Base-by-base conservation (phyloP, 2,888 invertebrate species). In the Venusia cambrica region DNA sequence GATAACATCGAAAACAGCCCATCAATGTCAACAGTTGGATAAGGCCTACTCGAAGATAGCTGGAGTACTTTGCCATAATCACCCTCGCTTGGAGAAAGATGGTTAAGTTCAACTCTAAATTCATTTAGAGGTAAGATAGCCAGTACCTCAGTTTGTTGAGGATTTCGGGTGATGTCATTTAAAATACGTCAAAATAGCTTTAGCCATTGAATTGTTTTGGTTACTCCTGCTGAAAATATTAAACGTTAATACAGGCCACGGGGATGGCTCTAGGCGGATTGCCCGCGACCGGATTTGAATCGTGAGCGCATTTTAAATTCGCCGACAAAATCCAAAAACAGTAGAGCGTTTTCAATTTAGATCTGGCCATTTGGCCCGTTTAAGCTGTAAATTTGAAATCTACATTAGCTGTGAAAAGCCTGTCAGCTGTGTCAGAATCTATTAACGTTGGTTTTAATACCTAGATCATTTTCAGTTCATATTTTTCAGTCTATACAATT, bases 181-280 rank as follows among this genome's bases (percentile, higher is more conserved):
- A n/a, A n/a, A n/a, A n/a, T n/a, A n/a, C n/a, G n/a, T n/a, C n/a
- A n/a, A n/a, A n/a, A n/a, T n/a, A n/a, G n/a, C n/a, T 35, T 34
- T 11, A 19, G 31, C 31, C 31, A 35, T 35, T 40, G 30, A 41
- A 40, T 29, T 25, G 25, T 16, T 21, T 8, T 15, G 27, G 17
- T 33, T 31, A 16, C 32, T 38, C 38, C 37, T 22, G 30, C 31
- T 38, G 33, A 35, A 38, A 50, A 41, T 43, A 45, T 44, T 50
- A 36, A 47, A 44, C 37, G 32, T 16, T 30, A 14, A 28, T 39
- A 42, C 37, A 35, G 35, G 26, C 39, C 44, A 27, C 30, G 24
- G 11, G 30, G 36, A 24, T 37, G 19, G 18, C 20, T 37, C 45
- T 33, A 33, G 26, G 8, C 38, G 50, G 50, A 48, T 50, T 50